Percentiles rank a stretch among this genome's conserved stretches.
Evolutionary conservation across 1,140 invertebrate species (phyloP).

Genomic region (Vanessa tameamea): DNA sequence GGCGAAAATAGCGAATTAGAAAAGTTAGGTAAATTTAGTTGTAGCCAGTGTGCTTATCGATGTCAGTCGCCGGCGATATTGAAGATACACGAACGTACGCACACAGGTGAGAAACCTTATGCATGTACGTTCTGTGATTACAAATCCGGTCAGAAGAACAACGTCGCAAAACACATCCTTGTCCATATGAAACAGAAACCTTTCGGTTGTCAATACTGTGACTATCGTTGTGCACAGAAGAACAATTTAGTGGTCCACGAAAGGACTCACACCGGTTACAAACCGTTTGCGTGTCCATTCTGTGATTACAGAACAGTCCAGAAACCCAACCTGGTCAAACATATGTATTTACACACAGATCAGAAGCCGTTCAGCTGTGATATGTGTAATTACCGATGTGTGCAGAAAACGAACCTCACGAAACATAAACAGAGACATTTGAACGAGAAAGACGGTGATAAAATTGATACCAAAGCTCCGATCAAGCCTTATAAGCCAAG

Average conservation of each 20-base stretch:
- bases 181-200: conserved; percentile 89
- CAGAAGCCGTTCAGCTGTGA: conserved; percentile 85
- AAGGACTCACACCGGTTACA: conserved; percentile 83
- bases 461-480: conserved; percentile 57
- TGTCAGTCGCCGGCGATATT: conserved; percentile 82
- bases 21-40: conserved; percentile 69
- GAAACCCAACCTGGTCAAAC: conserved; percentile 83
- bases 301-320: conserved; percentile 82
- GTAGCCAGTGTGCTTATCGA: conserved; percentile 70
- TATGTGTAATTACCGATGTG: conserved; percentile 80
- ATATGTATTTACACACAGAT: conserved; percentile 84
- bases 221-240: conserved; percentile 85
- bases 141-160: conserved; percentile 89
- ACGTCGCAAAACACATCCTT: conserved; percentile 88
- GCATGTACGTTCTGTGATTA: conserved; percentile 86
- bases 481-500: conserved; percentile 71
- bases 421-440: conserved; percentile 78
- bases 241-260: conserved; percentile 81
- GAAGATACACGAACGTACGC: conserved; percentile 85
- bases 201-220: conserved; percentile 86
- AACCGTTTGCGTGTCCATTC: conserved; percentile 83
- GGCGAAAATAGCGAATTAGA: conserved; percentile 48
- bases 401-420: conserved; percentile 78
- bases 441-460: conserved; percentile 72
- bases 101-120: conserved; percentile 83